Conservation (phyloP, 2,113 vertebrate species). For the Megalops atlanticus region DNA sequence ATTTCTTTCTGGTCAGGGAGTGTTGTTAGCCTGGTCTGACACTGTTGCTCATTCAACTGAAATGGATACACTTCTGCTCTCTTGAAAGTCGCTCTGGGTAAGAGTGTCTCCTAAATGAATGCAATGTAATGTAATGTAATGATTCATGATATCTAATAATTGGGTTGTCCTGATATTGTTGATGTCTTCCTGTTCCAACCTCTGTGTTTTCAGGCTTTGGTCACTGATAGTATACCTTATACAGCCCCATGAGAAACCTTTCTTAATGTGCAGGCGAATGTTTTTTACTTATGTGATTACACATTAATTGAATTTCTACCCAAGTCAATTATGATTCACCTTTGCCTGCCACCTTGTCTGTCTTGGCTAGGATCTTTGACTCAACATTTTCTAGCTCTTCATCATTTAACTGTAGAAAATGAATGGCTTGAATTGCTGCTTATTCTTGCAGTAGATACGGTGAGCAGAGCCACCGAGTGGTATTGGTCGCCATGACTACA, state of each 20-base stretch:
- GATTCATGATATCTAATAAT: neutral
- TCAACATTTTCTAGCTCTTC: conserved; percentile 2
- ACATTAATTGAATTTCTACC: neutral
- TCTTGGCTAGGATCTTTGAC: neutral
- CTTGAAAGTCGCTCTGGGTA: too few relatives aligned
- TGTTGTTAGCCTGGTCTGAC: too few relatives aligned
- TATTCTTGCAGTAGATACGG: neutral
- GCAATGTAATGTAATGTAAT: too few relatives aligned
- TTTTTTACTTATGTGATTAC: neutral
- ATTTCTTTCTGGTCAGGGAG: too few relatives aligned
- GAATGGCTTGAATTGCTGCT: conserved; percentile 8
- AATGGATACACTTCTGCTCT: too few relatives aligned
- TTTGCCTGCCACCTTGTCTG: neutral
- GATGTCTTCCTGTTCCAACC: neutral
- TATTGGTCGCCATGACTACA: conserved; percentile 20
- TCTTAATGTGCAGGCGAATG: neutral
- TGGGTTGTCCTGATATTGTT: neutral
- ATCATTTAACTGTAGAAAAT: neutral
- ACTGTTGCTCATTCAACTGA: too few relatives aligned
- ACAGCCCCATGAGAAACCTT: neutral
- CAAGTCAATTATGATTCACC: neutral
- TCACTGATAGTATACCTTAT: neutral
- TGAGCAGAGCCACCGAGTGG: neutral
- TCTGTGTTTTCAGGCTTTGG: neutral
- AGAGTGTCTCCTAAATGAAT: too few relatives aligned